Percentiles rank a stretch among this genome's conserved stretches.
These are phyloP conservation scores for Megaceryle alcyon DNA, from an alignment of 2,797 vertebrate species.

Conservation along the genomic window DNA sequence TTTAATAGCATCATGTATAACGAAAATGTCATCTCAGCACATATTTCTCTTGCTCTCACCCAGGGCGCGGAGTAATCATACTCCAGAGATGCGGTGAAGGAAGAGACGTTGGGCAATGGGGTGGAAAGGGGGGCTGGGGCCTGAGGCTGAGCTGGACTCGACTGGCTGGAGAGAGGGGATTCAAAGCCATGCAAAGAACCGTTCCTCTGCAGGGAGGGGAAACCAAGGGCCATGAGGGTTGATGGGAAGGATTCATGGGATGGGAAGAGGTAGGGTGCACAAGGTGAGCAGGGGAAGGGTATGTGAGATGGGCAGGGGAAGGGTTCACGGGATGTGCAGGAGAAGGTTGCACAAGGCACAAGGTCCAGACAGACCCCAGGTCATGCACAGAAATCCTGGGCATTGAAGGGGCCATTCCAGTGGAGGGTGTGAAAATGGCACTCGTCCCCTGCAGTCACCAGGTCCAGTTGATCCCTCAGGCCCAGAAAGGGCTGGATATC, in stretches of 20 bases:
- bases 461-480: background rate
- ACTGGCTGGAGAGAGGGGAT: background rate
- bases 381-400: background rate
- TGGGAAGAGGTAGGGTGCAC: background rate
- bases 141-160: background rate
- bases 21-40: conserved; percentile 77
- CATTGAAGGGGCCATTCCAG: background rate
- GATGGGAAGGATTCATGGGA: background rate
- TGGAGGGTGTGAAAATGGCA: background rate
- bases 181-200: rapidly evolving
- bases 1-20: conserved; percentile 80
- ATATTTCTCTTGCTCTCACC: conserved; percentile 75
- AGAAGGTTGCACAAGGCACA: background rate
- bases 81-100: conserved; percentile 59
- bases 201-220: background rate
- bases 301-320: background rate
- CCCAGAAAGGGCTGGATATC: background rate
- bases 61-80: conserved; percentile 59
- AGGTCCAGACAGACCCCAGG: background rate
- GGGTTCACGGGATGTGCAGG: background rate
- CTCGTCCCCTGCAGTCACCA: background rate
- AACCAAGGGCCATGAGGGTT: background rate
- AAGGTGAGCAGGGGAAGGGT: background rate
- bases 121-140: background rate
- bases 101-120: conserved; percentile 11